These are phyloP conservation scores for Amitus sp. DNA, from an alignment of 2,888 invertebrate species.

Conservation along the genomic window DNA sequence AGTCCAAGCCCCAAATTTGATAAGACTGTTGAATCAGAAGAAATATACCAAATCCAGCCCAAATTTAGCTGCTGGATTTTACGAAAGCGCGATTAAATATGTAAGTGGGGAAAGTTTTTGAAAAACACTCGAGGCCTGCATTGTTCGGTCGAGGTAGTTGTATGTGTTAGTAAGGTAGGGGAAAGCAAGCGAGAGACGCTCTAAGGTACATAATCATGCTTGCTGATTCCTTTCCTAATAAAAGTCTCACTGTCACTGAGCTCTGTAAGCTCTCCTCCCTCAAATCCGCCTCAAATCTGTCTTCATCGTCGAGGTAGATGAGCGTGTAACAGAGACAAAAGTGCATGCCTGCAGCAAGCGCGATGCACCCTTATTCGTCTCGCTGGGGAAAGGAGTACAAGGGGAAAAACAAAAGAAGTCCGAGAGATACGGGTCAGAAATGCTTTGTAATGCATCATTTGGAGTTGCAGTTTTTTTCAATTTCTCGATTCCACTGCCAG, in stretches of 20 bases:
- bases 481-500: slow-evolving; percentile 50
- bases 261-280: slow-evolving; percentile 36
- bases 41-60: no score
- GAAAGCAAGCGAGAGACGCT: slow-evolving; percentile 53
- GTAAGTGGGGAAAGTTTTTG: not conserved
- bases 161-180: slow-evolving; percentile 16
- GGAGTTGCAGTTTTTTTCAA: slow-evolving; percentile 61
- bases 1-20: no score
- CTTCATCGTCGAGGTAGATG: slow-evolving; percentile 34
- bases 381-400: slow-evolving; percentile 35
- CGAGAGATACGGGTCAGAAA: slow-evolving; percentile 61
- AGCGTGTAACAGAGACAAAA: slow-evolving; percentile 41
- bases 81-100: not conserved
- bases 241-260: slow-evolving; percentile 62
- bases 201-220: slow-evolving; percentile 66
- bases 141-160: slow-evolving; percentile 25
- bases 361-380: slow-evolving; percentile 45
- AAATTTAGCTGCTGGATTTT: no score
- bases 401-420: slow-evolving; percentile 51
- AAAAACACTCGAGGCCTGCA: slow-evolving; percentile 40
- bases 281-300: slow-evolving; percentile 40
- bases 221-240: slow-evolving; percentile 66
- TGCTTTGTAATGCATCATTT: slow-evolving; percentile 60
- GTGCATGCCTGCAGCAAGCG: slow-evolving; percentile 49
- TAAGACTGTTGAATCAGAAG: no score